Base-by-base conservation (phyloP, 2,113 vertebrate genomes). In the Felis chaus region DNA sequence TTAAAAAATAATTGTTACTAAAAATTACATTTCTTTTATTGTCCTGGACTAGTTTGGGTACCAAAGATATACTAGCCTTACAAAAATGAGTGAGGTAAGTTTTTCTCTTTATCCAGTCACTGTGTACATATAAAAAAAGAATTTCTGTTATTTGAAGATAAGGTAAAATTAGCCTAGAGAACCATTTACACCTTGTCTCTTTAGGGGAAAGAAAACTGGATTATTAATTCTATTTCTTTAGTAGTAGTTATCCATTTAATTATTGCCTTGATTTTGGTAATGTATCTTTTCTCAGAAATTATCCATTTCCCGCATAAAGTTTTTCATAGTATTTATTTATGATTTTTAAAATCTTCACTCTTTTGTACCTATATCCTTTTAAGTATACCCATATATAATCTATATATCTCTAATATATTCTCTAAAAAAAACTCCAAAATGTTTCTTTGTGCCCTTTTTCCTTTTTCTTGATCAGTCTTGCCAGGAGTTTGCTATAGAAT, bases 191-290 rank as follows among this genome's bases (percentile, higher is more conserved):
- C 33, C 63, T 83, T n/a, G 10, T 68, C 39, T 90, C 48, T 90
- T 89, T 68, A 19, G 39, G 16, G 39, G 21, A 81, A 93, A 89
- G 66, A 14, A 86, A 85, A 73, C 13, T 65, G 36, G 39, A 93
- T 61, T 65, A 93, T 74, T 78, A 85, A 90, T 91, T 93, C 50
- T 12, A 93, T 31, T 91, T 88, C 50, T 86, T 85, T 93, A 65
- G 48, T 93, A 65, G 48, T 50, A 80, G 65, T 86, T 93, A 86
- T 85, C 36, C 63, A 95, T 68, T 80, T 87, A 55, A 97, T 57
- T 86, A 33, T 81, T 85, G 16, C 23, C 19, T 50, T 45, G 31
- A 81, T 65, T 81, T 86, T 84, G 10, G 36, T 85, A 78, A 68
- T 50, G 5, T 74, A 81, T 53, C 65, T 79, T 92, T 85, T 78